These are phyloP conservation scores for Podabrus alpinus DNA, from an alignment of 2,888 invertebrate genomes.

Conservation along the genomic window DNA sequence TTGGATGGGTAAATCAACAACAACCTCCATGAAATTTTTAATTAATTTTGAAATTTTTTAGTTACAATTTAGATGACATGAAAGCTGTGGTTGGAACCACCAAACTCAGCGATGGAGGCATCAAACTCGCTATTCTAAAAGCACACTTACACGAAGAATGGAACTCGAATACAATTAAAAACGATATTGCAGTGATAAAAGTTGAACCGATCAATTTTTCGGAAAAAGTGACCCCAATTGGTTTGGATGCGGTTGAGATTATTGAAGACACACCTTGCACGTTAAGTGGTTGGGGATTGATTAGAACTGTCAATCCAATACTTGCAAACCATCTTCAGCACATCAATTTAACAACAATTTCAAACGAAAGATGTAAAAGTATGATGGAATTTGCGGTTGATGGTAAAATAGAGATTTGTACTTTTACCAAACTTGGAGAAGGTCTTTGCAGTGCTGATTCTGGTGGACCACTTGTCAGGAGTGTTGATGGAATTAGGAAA, in stretches of 20 bases:
- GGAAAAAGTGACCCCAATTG: slow-evolving; percentile 17
- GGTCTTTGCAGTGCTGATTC: slow-evolving; percentile 64
- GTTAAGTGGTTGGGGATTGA: slow-evolving; percentile 40
- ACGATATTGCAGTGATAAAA: slow-evolving; percentile 34
- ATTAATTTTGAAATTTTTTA: neutral
- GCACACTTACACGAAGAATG: slow-evolving; percentile 56
- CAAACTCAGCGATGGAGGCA: slow-evolving; percentile 55
- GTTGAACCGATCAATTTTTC: slow-evolving; percentile 20
- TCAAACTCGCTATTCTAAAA: slow-evolving; percentile 49
- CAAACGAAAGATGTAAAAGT: slow-evolving; percentile 55
- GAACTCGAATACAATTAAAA: slow-evolving; percentile 39
- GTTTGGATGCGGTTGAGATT: slow-evolving; percentile 8
- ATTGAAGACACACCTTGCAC: slow-evolving; percentile 10
- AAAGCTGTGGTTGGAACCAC: slow-evolving; percentile 58
- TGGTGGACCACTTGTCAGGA: slow-evolving; percentile 59
- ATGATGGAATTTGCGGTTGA: neutral
- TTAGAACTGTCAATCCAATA: slow-evolving; percentile 43
- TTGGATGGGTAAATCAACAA: neutral
- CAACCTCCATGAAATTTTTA: neutral
- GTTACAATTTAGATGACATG: neutral
- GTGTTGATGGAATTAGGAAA: slow-evolving; percentile 40
- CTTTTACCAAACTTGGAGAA: slow-evolving; percentile 62
- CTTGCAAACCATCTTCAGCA: slow-evolving; percentile 61
- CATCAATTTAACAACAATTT: slow-evolving; percentile 58
- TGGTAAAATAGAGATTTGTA: slow-evolving; percentile 59